Conservation (phyloP, 2,113 vertebrate species). For the Syngnathoides biaculeatus region DNA sequence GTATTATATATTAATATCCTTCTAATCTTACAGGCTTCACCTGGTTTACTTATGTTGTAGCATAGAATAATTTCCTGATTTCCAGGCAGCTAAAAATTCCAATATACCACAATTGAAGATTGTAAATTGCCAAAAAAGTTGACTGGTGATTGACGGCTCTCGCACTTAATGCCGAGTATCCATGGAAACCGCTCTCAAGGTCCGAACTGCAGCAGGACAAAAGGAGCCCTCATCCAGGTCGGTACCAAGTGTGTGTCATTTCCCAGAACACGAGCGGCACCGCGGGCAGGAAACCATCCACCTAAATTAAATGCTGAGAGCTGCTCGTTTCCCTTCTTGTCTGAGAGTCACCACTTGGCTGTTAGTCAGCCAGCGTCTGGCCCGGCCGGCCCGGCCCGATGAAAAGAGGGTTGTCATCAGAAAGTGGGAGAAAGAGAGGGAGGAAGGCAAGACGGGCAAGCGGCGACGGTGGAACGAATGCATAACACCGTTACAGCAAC, state of each 20-base stretch:
- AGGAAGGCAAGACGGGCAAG: not conserved
- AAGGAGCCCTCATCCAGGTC: slow-evolving; percentile 12
- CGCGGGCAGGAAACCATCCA: slow-evolving; percentile 24
- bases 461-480: not conserved
- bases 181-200: not conserved
- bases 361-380: slow-evolving; percentile 34
- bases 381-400: not conserved
- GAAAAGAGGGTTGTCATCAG: slow-evolving; percentile 30
- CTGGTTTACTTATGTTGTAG: no score
- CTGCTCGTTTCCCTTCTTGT: slow-evolving; percentile 7
- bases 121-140: not conserved
- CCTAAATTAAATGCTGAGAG: slow-evolving; percentile 40
- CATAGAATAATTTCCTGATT: no score
- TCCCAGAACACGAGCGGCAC: slow-evolving; percentile 24
- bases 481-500: not conserved
- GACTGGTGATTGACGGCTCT: not conserved
- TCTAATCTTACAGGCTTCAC: no score
- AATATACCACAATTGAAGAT: no score
- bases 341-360: slow-evolving; percentile 24
- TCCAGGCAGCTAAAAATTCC: no score
- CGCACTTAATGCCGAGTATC: not conserved
- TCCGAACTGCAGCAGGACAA: not conserved
- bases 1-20: no score
- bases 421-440: slow-evolving; percentile 9
- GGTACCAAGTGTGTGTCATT: slow-evolving; percentile 33